Evolutionary conservation across 2,113 vertebrate species (phyloP).

Genomic region (Pterocles gutturalis): DNA sequence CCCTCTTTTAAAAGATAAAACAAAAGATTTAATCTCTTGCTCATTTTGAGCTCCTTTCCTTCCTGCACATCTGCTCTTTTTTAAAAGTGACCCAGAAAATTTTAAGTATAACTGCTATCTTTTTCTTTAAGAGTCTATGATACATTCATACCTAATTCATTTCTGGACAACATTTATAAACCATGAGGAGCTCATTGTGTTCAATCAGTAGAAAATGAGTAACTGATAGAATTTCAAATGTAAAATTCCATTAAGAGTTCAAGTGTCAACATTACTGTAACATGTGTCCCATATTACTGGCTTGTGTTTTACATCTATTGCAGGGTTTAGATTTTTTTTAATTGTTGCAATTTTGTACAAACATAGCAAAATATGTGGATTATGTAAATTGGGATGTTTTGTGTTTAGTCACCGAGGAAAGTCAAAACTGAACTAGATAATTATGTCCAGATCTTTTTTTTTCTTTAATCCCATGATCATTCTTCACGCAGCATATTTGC

Average conservation of each 20-base stretch:
- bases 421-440: constrained; percentile 44
- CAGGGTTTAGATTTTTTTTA: background rate
- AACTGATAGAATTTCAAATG: constrained; percentile 55
- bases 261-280: background rate
- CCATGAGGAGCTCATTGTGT: background rate
- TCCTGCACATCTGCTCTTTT: background rate
- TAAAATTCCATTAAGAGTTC: constrained; percentile 47
- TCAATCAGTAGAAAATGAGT: constrained; percentile 32
- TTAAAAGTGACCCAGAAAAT: background rate
- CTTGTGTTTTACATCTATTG: constrained; percentile 19
- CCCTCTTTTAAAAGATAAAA: background rate
- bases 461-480: background rate
- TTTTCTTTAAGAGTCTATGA: background rate
- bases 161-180: constrained; percentile 5
- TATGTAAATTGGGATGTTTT: constrained; percentile 55
- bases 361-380: constrained; percentile 29
- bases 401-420: constrained; percentile 44
- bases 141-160: background rate
- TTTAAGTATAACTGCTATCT: background rate
- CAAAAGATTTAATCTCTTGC: background rate
- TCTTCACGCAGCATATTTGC: background rate
- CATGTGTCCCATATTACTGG: constrained; percentile 1
- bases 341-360: constrained; percentile 42
- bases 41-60: background rate
- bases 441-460: constrained; percentile 47